A percentile compares a stretch with the other conserved stretches of the same genome.
These are phyloP conservation scores for Campylomormyrus numenius DNA, from an alignment of 2,113 vertebrate species.

Conservation along the genomic window DNA sequence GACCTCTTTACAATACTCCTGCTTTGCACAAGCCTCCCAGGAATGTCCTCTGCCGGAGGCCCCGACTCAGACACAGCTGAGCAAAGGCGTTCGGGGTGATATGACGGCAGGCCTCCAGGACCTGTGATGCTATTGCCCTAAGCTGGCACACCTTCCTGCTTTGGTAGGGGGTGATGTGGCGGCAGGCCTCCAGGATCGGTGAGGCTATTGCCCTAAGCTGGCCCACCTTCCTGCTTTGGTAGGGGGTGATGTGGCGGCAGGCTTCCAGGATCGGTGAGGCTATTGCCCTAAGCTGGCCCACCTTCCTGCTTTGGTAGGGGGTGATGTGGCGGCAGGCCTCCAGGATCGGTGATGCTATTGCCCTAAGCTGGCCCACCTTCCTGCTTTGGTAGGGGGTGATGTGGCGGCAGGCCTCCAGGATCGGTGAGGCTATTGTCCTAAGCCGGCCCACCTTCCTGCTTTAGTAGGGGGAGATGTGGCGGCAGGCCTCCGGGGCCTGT, in stretches of 20 bases:
- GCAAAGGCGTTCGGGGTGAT: background rate
- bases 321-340: background rate
- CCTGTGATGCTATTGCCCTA: too few relatives aligned
- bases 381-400: background rate
- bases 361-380: background rate
- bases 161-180: background rate
- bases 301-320: background rate
- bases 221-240: background rate
- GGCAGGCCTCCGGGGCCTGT: background rate
- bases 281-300: too few relatives aligned
- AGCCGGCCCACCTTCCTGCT: background rate
- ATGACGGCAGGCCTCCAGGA: background rate
- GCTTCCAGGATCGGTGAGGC: background rate
- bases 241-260: background rate
- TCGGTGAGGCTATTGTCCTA: background rate
- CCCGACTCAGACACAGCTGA: background rate
- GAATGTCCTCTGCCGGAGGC: conserved; percentile 2
- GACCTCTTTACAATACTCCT: background rate
- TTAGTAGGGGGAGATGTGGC: background rate
- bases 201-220: background rate
- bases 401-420: background rate
- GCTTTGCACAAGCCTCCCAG: background rate
- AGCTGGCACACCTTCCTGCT: too few relatives aligned
- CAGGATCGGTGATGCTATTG: background rate
- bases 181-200: background rate